Evolutionary conservation across 2,888 invertebrate species (phyloP), one percentile per base, ranked within the genome.

Genomic region (Zele albiditarsus): DNA sequence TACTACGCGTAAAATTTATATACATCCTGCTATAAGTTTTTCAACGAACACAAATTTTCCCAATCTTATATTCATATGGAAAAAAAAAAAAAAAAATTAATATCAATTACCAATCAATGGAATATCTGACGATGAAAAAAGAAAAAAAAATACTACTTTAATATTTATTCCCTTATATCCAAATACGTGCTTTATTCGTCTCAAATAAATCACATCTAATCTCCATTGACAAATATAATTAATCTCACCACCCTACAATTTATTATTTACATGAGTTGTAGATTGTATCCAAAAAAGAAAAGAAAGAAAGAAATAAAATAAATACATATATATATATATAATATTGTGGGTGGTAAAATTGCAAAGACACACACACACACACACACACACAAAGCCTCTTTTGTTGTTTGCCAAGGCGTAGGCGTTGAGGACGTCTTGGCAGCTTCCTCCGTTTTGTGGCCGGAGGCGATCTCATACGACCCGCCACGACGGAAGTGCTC

Each of bases 371-470:
- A n/a, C n/a, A 28, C 38, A 38, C 23, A 28, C 38, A 38, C 23
- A 28, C 38, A 38, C 23, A 28, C 38, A 38, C 23, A 14, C 38
- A 33, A 42, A 77, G 74, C 78, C 80, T 79, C 79, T 83, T 80
- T 81, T 80, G 83, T 76, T 79, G 78, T 81, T 76, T 33, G 58
- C 27, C 46, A 42, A 65, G 76, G 83, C 82, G 88, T 86, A 80
- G 87, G 87, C 82, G 86, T 82, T 82, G 83, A 87, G 85, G 84
- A 83, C 84, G 87, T 86, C 86, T 87, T 88, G 84, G 84, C 82
- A 84, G 84, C 86, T 87, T 87, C 87, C 87, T 87, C 81, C 80
- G 83, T 80, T 82, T 53, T 80, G 81, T 79, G 82, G 78, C 81
- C 76, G 80, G 80, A 81, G 82, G 80, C 80, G 81, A 79, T 84